Conservation (phyloP, 2,797 vertebrate genomes). For the Sebastes hubbsi region DNA sequence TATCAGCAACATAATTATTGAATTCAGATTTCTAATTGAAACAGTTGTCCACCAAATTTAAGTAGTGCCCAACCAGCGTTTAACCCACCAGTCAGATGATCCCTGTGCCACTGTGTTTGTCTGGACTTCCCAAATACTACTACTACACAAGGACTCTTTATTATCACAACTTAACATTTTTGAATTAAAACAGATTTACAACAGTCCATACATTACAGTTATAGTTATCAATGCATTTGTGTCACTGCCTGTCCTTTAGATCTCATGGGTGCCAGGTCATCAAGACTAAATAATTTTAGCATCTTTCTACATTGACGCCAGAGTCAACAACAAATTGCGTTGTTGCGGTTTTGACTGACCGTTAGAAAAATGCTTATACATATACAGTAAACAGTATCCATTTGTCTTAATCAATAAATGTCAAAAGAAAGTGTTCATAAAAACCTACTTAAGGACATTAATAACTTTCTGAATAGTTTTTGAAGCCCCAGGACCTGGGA, state of each 20-base stretch:
- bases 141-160: slow-evolving; percentile 16
- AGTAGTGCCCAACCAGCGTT: not conserved
- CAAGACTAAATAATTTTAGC: not conserved
- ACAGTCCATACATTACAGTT: slow-evolving; percentile 17
- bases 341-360: not conserved
- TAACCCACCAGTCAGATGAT: not conserved
- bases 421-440: not conserved
- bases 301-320: not conserved
- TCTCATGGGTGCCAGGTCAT: not conserved
- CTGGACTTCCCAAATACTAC: not conserved
- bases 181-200: not conserved
- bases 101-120: not conserved
- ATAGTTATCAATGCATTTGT: not conserved
- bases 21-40: not conserved
- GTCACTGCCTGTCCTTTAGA: not conserved
- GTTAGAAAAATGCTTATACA: not conserved
- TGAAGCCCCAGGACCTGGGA: not conserved
- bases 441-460: not conserved
- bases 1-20: not conserved
- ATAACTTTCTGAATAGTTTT: not conserved
- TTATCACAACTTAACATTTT: slow-evolving; percentile 4
- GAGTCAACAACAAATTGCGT: not conserved
- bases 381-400: not conserved
- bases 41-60: not conserved
- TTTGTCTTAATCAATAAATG: not conserved